phyloP scores from a whole-genome alignment of 2,888 invertebrate species.

The Cerceris rybyensis region DNA sequence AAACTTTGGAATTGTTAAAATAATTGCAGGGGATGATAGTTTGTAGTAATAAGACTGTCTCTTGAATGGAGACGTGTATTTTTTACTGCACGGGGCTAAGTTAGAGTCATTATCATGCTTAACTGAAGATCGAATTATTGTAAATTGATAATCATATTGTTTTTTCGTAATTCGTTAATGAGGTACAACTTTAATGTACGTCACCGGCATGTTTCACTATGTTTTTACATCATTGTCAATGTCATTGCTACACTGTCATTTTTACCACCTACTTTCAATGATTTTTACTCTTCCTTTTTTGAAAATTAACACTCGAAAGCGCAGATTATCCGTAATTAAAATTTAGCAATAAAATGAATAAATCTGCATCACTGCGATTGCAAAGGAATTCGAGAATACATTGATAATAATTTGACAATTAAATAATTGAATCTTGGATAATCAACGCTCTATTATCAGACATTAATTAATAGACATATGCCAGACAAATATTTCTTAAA shows the following conservation, averaged over 20 bases:
- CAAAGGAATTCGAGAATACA: too few relatives aligned
- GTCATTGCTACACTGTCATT: background rate
- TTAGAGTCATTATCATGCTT: background rate
- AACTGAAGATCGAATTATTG: background rate
- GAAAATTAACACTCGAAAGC: too few relatives aligned
- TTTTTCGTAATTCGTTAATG: background rate
- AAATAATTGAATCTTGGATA: too few relatives aligned
- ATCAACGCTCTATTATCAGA: too few relatives aligned
- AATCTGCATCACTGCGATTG: too few relatives aligned
- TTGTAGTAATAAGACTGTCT: too few relatives aligned
- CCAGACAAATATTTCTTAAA: background rate
- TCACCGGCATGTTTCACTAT: constrained; percentile 21
- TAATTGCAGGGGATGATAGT: background rate
- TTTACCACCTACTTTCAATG: constrained; percentile 7
- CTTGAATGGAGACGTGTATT: background rate
- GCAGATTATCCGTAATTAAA: too few relatives aligned
- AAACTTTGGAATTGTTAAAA: background rate
- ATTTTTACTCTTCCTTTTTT: constrained; percentile 1
- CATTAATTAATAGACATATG: too few relatives aligned
- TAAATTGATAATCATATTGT: background rate
- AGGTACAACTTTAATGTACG: background rate
- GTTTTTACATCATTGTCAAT: background rate
- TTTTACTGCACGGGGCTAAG: background rate
- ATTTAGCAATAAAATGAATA: too few relatives aligned
- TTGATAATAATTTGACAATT: too few relatives aligned